A percentile compares a stretch with the other conserved stretches of the same genome.
Conservation (phyloP, 92 coral and sea anemone genomes). For the Plumapathes pennacea region DNA sequence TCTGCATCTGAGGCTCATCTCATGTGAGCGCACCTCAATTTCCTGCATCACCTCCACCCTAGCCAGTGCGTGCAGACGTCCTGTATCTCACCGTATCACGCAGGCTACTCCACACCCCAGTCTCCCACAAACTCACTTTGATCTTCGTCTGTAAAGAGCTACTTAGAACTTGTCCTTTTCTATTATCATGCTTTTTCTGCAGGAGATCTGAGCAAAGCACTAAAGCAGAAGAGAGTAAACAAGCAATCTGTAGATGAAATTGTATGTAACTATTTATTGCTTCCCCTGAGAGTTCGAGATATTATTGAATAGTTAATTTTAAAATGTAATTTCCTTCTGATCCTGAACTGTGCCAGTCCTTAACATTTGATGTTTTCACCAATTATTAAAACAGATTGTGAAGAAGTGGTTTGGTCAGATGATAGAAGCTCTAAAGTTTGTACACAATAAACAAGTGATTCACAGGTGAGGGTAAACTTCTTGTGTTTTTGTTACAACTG, state of each 20-base stretch:
- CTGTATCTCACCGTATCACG: no score
- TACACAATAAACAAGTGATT: conserved; percentile 87
- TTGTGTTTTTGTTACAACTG: neutral
- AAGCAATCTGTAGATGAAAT: conserved; percentile 77
- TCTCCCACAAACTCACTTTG: no score
- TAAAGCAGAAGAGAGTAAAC: conserved; percentile 80
- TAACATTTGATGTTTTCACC: neutral
- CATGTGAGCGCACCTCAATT: no score
- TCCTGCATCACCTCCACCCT: no score
- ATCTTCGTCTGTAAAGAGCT: no score
- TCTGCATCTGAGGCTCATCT: no score
- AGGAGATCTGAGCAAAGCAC: conserved; percentile 92
- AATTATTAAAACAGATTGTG: conserved; percentile 43
- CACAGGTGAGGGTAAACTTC: conserved; percentile 61
- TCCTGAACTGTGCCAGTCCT: no score
- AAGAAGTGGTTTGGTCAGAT: conserved; percentile 99
- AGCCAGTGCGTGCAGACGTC: no score
- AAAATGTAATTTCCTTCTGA: neutral
- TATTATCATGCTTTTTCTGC: neutral
- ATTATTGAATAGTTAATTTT: neutral
- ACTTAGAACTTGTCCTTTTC: no score
- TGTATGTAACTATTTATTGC: conserved; percentile 44
- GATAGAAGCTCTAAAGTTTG: conserved; percentile 83
- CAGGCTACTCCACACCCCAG: no score
- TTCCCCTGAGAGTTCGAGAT: no score